Percentiles rank a stretch among this genome's conserved stretches.
Evolutionary conservation across 2,113 vertebrate species (phyloP).

Genomic region (Anhinga rufa): DNA sequence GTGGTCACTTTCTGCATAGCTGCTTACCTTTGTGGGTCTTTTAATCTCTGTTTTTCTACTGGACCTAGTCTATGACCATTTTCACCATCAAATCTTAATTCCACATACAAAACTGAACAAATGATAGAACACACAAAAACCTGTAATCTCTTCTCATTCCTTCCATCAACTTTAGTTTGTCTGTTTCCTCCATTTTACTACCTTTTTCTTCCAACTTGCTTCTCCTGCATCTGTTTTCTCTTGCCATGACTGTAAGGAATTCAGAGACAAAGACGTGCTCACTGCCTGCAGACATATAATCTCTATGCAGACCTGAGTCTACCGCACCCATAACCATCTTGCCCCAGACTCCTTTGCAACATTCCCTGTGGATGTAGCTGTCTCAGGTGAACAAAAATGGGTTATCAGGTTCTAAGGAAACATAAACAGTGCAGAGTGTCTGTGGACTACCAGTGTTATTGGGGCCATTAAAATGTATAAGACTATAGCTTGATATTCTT

Average conservation of each 20-base stretch:
- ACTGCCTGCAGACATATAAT: background rate
- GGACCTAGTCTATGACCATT: background rate
- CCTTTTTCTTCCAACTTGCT: background rate
- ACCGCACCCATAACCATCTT: background rate
- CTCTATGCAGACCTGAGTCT: background rate
- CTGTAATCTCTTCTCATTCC: background rate
- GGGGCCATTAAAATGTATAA: background rate
- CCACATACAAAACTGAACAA: background rate
- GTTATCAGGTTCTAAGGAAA: background rate
- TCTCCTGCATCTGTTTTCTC: background rate
- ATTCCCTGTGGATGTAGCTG: background rate
- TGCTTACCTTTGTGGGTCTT: background rate
- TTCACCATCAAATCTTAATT: background rate
- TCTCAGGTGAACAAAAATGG: background rate
- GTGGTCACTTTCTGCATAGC: background rate
- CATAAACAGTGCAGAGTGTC: background rate
- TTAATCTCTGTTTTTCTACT: background rate
- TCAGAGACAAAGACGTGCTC: background rate
- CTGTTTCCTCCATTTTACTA: background rate
- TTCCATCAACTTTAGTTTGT: background rate
- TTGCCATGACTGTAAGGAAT: background rate
- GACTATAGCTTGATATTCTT: background rate
- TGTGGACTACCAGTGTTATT: background rate
- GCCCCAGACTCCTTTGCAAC: background rate
- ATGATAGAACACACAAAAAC: background rate